Evolutionary conservation across 2,888 invertebrate genomes (phyloP).

Genomic region (Scaptomyza parva): DNA sequence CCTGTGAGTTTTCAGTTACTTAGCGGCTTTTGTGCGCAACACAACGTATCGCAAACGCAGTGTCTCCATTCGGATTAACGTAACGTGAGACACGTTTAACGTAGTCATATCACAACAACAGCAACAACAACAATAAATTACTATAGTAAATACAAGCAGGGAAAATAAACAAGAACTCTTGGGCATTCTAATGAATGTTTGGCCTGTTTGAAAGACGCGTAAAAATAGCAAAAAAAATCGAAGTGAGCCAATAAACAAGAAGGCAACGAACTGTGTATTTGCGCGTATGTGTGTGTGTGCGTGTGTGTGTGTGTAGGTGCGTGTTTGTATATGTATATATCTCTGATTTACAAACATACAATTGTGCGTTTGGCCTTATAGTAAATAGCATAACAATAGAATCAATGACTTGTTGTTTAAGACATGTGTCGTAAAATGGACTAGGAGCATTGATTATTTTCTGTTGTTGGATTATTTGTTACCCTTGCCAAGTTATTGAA

Average conservation of each 20-base stretch:
- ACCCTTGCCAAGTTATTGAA: background rate
- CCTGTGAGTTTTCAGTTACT: conserved; percentile 32
- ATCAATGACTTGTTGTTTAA: conserved; percentile 24
- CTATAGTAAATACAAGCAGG: conserved; percentile 13
- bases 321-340: background rate
- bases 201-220: conserved; percentile 34
- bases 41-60: conserved; percentile 30
- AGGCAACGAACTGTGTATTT: conserved; percentile 27
- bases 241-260: conserved; percentile 50
- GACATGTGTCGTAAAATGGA: conserved; percentile 7
- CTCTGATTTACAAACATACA: background rate
- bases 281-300: background rate
- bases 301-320: conserved; percentile 3
- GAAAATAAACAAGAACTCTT: conserved; percentile 28
- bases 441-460: background rate
- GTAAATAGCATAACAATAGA: conserved; percentile 12
- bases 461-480: background rate
- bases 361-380: background rate
- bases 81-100: conserved; percentile 16
- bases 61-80: background rate
- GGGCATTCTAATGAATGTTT: conserved; percentile 23
- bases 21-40: conserved; percentile 46
- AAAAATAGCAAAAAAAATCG: conserved; percentile 58
- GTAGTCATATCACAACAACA: conserved; percentile 25
- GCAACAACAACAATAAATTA: conserved; percentile 5